A percentile compares a stretch with the other conserved stretches of the same genome.
phyloP scores from a whole-genome alignment of 2,797 vertebrate genomes.

The Anolis apletophallus region DNA sequence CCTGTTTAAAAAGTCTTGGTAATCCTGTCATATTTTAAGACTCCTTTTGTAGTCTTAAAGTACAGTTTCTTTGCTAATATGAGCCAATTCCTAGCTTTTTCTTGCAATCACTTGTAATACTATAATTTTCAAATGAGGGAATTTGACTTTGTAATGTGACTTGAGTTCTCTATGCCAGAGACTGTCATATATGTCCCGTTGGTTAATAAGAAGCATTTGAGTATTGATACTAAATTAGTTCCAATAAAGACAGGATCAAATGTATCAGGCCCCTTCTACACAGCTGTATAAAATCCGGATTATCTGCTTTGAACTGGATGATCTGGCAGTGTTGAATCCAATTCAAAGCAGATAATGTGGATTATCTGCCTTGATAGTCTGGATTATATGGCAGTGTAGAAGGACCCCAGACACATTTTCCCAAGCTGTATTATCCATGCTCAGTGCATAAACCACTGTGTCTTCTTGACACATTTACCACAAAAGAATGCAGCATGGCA shows the following conservation, averaged over 20 bases:
- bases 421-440: slow-evolving; percentile 12
- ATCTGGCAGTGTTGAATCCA: no score
- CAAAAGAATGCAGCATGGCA: slow-evolving; percentile 26
- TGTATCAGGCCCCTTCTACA: not conserved
- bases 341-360: no score
- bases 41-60: not conserved
- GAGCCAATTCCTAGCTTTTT: not conserved
- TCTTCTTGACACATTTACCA: not conserved
- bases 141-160: not conserved
- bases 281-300: no score
- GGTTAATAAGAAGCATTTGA: slow-evolving; percentile 23
- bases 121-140: slow-evolving; percentile 1
- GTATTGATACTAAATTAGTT: slow-evolving; percentile 32
- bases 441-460: not conserved
- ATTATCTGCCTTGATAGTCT: no score
- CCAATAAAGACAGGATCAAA: slow-evolving; percentile 17
- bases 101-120: not conserved
- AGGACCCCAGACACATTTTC: not conserved
- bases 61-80: not conserved
- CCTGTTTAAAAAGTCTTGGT: not conserved
- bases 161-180: not conserved
- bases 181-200: not conserved
- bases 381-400: no score
- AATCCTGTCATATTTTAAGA: not conserved
- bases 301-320: no score